phyloP scores from a whole-genome alignment of 2,888 invertebrate genomes.

The Drosophila subquinaria region DNA sequence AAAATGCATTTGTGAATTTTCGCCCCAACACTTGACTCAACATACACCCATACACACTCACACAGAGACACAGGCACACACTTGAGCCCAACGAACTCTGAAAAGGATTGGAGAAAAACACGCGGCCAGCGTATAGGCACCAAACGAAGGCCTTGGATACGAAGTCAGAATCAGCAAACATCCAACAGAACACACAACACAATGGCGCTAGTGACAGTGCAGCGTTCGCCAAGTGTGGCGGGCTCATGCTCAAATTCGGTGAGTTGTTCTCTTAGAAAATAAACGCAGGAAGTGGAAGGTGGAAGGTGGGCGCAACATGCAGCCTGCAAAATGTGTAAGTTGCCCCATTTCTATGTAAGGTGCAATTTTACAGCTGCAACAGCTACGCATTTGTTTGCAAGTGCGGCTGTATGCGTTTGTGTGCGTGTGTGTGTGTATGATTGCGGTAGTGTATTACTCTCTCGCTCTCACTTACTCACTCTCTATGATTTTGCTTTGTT shows the following conservation, averaged over 20 bases:
- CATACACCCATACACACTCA: constrained; percentile 38
- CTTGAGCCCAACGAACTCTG: constrained; percentile 50
- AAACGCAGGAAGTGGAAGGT: constrained; percentile 23
- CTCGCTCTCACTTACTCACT: constrained; percentile 19
- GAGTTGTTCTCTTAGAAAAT: constrained; percentile 56
- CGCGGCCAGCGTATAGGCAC: constrained; percentile 46
- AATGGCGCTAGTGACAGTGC: constrained; percentile 91
- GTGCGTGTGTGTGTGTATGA: constrained; percentile 23
- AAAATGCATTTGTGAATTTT: constrained; percentile 77
- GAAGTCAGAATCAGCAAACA: constrained; percentile 37
- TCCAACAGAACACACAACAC: constrained; percentile 45
- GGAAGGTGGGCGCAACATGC: constrained; percentile 34
- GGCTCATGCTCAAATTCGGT: constrained; percentile 87
- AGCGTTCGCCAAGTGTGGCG: constrained; percentile 90
- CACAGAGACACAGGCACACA: constrained; percentile 24
- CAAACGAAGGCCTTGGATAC: constrained; percentile 57
- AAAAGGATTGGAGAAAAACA: constrained; percentile 53
- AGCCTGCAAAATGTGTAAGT: constrained; percentile 36
- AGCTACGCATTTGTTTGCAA: constrained; percentile 49
- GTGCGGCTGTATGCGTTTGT: constrained; percentile 14
- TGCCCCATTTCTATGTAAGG: constrained; percentile 57
- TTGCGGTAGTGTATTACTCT: constrained; percentile 41
- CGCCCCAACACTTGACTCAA: constrained; percentile 60
- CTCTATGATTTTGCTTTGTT: constrained; percentile 63
- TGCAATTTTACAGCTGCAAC: constrained; percentile 61